Evolutionary conservation across 2,888 invertebrate genomes (phyloP).

Genomic region (Chrysolina americana): DNA sequence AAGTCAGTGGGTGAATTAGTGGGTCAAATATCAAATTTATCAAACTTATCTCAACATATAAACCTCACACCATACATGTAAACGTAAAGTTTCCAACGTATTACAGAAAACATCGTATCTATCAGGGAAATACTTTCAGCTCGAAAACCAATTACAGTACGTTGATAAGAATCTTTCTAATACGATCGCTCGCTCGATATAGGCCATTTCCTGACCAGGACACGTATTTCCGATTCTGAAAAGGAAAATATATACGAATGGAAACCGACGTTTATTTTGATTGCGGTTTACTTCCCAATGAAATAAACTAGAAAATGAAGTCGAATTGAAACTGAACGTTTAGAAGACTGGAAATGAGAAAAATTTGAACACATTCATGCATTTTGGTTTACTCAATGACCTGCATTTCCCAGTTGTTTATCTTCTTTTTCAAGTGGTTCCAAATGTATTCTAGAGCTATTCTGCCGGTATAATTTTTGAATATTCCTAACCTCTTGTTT

Average conservation of each 20-base stretch:
- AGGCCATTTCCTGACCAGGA: slow-evolving; percentile 45
- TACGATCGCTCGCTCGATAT: slow-evolving; percentile 42
- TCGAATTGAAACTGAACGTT: neutral
- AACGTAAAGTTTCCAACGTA: neutral
- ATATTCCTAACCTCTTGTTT: no score
- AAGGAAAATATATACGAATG: slow-evolving; percentile 38
- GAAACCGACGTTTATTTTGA: slow-evolving; percentile 36
- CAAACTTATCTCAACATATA: no score
- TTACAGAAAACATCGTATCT: neutral
- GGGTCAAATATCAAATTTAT: no score
- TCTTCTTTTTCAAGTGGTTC: no score
- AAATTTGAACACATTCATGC: neutral
- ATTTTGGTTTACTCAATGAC: neutral
- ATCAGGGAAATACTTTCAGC: slow-evolving; percentile 21
- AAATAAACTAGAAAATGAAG: slow-evolving; percentile 9
- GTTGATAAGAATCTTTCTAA: slow-evolving; percentile 42
- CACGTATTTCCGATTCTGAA: slow-evolving; percentile 45
- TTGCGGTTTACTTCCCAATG: slow-evolving; percentile 37
- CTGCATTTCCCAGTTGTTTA: no score
- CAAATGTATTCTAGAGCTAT: no score
- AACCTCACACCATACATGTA: neutral
- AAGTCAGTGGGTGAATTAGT: no score
- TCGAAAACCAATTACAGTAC: slow-evolving; percentile 42
- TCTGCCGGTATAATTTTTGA: no score
- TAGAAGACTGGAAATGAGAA: neutral